phyloP scores from a whole-genome alignment of 2,888 invertebrate genomes.

The Corbicula japonica region DNA sequence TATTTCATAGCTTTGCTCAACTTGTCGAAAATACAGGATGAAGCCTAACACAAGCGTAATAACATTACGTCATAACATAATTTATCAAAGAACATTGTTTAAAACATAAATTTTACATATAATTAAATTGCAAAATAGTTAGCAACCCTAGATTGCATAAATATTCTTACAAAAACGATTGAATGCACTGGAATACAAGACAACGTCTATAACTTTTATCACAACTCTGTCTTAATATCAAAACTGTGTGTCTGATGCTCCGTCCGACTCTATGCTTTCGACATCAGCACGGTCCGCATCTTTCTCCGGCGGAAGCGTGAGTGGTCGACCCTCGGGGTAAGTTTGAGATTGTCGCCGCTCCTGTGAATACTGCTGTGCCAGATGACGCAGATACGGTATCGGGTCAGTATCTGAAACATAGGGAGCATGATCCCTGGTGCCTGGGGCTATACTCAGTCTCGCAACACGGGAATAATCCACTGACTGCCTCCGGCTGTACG shows the following conservation, averaged over 20 bases:
- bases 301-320: conserved; percentile 49
- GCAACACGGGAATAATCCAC: conserved; percentile 75
- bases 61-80: too few relatives aligned
- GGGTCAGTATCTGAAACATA: conserved; percentile 82
- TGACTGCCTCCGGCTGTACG: conserved; percentile 74
- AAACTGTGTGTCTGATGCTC: conserved; percentile 44
- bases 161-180: too few relatives aligned
- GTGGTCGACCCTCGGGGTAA: conserved; percentile 57
- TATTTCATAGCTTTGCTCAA: too few relatives aligned
- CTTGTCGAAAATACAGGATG: too few relatives aligned
- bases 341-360: conserved; percentile 56
- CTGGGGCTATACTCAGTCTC: conserved; percentile 76
- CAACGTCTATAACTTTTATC: too few relatives aligned
- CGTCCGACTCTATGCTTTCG: conserved; percentile 57
- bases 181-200: too few relatives aligned
- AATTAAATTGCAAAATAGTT: too few relatives aligned
- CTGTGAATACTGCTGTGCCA: conserved; percentile 57
- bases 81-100: too few relatives aligned
- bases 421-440: conserved; percentile 72
- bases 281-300: conserved; percentile 50
- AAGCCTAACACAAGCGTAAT: too few relatives aligned
- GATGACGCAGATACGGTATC: conserved; percentile 65
- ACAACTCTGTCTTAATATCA: too few relatives aligned
- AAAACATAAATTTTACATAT: too few relatives aligned
- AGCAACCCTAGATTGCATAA: too few relatives aligned